phyloP scores from a whole-genome alignment of 1,140 invertebrate genomes.

The Megathymus violae region DNA sequence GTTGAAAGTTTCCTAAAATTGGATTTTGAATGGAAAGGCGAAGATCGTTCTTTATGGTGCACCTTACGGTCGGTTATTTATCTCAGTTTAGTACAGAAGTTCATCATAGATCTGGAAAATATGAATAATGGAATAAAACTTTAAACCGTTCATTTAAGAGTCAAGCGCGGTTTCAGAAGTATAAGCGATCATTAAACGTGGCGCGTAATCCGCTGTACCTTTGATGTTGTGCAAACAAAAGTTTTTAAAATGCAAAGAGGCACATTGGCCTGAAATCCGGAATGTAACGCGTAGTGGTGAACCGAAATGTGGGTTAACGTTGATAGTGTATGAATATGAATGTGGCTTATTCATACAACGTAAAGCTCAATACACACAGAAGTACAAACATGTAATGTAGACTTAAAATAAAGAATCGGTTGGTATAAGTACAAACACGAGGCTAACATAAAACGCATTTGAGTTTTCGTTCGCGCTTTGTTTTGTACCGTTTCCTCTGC shows the following conservation, averaged over 20 bases:
- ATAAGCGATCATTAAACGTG: neutral
- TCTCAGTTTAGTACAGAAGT: too few species aligned
- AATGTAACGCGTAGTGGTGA: neutral
- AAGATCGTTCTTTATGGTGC: too few species aligned
- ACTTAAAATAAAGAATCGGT: too few species aligned
- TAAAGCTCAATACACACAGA: neutral
- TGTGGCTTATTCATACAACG: conserved; percentile 6
- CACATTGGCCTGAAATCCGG: neutral
- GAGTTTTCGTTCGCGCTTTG: too few species aligned
- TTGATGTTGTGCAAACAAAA: conserved; percentile 7
- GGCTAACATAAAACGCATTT: too few species aligned
- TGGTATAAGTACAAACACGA: too few species aligned
- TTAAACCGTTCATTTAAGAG: neutral
- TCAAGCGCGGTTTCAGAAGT: neutral
- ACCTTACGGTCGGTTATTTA: too few species aligned
- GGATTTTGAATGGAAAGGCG: too few species aligned
- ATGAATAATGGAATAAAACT: neutral
- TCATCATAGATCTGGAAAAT: too few species aligned
- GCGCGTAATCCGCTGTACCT: neutral
- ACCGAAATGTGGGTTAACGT: conserved; percentile 8
- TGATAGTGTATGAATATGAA: conserved; percentile 19
- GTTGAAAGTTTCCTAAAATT: too few species aligned
- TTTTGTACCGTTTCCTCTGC: too few species aligned
- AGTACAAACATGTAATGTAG: neutral
- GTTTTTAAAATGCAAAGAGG: conserved; percentile 11